These are phyloP conservation scores for Coleophora flavipennella DNA, from an alignment of 2,888 invertebrate genomes.

Conservation along the genomic window DNA sequence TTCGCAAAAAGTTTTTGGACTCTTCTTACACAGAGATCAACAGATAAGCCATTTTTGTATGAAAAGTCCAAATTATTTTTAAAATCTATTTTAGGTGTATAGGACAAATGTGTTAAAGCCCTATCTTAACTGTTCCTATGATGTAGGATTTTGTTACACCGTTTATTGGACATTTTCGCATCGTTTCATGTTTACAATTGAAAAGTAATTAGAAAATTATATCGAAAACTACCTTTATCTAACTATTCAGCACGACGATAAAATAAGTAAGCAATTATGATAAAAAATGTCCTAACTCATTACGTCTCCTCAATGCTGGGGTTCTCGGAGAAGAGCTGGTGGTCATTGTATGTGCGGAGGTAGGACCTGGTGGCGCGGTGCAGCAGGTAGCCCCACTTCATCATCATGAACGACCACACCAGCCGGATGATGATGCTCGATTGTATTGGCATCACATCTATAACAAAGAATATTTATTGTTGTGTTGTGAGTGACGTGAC, in stretches of 20 bases:
- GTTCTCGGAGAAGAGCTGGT: conserved; percentile 60
- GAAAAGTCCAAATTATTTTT: no score
- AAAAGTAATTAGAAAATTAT: neutral
- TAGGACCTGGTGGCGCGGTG: conserved; percentile 58
- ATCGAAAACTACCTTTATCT: neutral
- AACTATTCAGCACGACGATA: conserved; percentile 9
- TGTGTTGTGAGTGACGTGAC: no score
- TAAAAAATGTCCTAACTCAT: conserved; percentile 12
- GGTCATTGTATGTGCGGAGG: conserved; percentile 54
- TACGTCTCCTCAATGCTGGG: conserved; percentile 60
- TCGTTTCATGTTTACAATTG: no score
- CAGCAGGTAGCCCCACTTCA: conserved; percentile 65
- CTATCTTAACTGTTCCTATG: no score
- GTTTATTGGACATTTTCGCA: no score
- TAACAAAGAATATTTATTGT: conserved; percentile 18
- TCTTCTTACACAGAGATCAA: no score
- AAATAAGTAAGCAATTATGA: conserved; percentile 16
- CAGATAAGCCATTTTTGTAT: no score
- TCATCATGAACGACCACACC: conserved; percentile 70
- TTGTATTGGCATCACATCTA: conserved; percentile 58
- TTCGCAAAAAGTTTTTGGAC: no score
- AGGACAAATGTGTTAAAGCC: no score
- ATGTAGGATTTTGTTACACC: no score
- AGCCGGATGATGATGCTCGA: conserved; percentile 59
- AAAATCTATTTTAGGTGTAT: no score